Base-by-base conservation (phyloP, 2,888 invertebrate species). In the Diarsia rubi region DNA sequence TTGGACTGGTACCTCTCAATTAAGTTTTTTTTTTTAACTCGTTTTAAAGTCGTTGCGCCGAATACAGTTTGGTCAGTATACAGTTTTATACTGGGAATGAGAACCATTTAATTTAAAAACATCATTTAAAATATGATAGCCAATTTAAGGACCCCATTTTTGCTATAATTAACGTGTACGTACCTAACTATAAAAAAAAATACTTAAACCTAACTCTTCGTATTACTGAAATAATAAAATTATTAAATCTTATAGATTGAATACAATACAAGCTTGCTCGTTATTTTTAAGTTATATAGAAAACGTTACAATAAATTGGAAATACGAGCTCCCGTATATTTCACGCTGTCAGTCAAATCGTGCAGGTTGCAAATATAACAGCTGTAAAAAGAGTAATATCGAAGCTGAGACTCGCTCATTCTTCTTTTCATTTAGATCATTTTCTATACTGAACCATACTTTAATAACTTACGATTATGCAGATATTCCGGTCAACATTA, bases 211-310 rank as follows among this genome's bases (percentile, higher is more conserved):
- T n/a, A n/a, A 16, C 21, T 44, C 12, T 31, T n/a, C 5, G 12
- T 9, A 27, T 24, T 69, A 37, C 4, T 37, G 14, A 37, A 27
- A 52, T 31, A 19, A 31, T 12, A 2, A 14, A 31, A 72, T 3
- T 11, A 16, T 2, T 19, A 2, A 2, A 45, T 21, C 21, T 73
- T 21, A 31, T 4, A 16, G 44, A 19, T 44, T 19, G 12, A 71
- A 71, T 72, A 19, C 31, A 72, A 54, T 54, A 54, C 45, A 31
- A 37, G 44, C 24, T 72, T 21, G 21, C 45, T 75, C 47, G 37
- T 64, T 47, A 59, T n/a, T 64, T 75, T 64, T 24, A 59, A 31
- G 24, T 14, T 47, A 3, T 37, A 73, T 21, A 54, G 21, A 54
- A 74, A 54, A 52, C 47, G 19, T 63, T 24, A 47, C n/a, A 57